Evolutionary conservation across 2,888 invertebrate genomes (phyloP).

Genomic region (Pristionchus fissidentatus): DNA sequence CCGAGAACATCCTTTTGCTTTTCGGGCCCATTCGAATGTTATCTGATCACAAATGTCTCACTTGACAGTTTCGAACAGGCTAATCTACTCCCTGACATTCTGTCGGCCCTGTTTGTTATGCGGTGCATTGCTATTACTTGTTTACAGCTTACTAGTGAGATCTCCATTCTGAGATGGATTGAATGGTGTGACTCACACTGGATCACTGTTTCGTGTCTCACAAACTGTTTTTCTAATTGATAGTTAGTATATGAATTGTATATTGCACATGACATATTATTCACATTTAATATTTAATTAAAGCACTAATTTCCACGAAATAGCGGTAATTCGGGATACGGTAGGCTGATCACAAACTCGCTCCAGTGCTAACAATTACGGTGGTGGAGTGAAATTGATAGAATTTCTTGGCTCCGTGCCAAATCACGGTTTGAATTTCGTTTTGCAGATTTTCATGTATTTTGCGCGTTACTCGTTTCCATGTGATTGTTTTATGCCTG

Average conservation of each 20-base stretch:
- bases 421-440: too few relatives aligned
- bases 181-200: neutral
- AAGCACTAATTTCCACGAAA: neutral
- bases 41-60: too few relatives aligned
- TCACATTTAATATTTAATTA: neutral
- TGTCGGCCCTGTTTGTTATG: neutral
- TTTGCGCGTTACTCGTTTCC: neutral
- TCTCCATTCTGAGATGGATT: neutral
- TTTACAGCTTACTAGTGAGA: neutral
- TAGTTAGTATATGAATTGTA: neutral
- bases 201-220: neutral
- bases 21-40: neutral
- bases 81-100: too few relatives aligned
- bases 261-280: neutral
- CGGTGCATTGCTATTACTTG: neutral
- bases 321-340: neutral
- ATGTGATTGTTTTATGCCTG: neutral
- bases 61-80: too few relatives aligned
- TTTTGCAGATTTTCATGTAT: neutral
- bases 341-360: neutral
- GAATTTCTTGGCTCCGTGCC: too few relatives aligned
- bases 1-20: neutral
- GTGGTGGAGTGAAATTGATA: too few relatives aligned
- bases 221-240: too few relatives aligned
- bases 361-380: neutral